Evolutionary conservation across 37 sponge, comb jelly and placozoan species (phyloP).

Genomic region (Beroe forskalii): DNA sequence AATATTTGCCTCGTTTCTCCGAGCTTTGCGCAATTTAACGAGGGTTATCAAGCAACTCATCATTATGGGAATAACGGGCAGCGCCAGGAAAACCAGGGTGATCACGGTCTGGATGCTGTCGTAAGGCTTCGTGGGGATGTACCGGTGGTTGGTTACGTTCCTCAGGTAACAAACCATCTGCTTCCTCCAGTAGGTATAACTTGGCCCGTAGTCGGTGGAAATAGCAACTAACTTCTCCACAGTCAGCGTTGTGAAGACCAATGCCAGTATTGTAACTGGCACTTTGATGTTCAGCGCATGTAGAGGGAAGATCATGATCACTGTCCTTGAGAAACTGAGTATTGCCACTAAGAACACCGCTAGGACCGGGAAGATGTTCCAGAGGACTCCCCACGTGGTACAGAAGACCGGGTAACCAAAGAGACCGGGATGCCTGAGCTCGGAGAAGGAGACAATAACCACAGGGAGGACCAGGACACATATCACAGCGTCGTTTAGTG

Average conservation of each 20-base stretch:
- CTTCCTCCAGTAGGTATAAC: too few relatives aligned
- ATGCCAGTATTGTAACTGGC: neutral
- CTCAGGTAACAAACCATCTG: too few relatives aligned
- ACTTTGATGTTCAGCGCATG: neutral
- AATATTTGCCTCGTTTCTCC: neutral
- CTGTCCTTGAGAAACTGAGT: neutral
- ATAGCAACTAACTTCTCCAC: neutral
- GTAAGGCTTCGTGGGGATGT: too few relatives aligned
- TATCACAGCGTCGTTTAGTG: neutral
- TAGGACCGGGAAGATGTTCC: neutral
- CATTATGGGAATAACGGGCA: neutral
- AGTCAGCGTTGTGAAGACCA: neutral
- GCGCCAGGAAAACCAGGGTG: neutral
- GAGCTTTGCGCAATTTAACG: neutral
- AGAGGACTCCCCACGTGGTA: slow-evolving; percentile 8
- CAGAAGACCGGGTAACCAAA: neutral
- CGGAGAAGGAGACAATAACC: neutral
- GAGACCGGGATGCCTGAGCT: neutral
- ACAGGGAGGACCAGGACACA: slow-evolving; percentile 20
- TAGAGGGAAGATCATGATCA: neutral
- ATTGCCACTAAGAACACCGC: neutral
- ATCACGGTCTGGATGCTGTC: neutral
- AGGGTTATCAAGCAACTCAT: neutral
- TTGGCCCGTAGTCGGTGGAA: too few relatives aligned
- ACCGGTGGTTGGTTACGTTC: too few relatives aligned